Evolutionary conservation across 1,140 invertebrate genomes (phyloP), one percentile per base, ranked within the genome.

Genomic region (Xylocopa sonorina): DNA sequence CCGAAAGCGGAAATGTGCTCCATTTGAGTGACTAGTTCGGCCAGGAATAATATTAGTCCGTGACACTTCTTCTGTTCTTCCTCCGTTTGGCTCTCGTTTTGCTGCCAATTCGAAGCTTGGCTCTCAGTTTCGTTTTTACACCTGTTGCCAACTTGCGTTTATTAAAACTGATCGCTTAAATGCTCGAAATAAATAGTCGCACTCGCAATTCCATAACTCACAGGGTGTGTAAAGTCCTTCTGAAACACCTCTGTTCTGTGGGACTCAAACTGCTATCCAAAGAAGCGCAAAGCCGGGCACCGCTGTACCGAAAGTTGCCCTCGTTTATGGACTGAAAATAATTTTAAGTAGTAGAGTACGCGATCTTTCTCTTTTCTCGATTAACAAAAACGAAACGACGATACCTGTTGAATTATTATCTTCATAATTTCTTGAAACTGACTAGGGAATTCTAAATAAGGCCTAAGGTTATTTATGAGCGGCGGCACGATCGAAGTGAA

Each of bases 261-360:
- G 60, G 24, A 43, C 38, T 50, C 48, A 69, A n/a, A 16, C 16
- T 68, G 7, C 4, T 64, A n/a, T 95, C 94, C 41, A 95, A 93
- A 93, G 94, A 94, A 50, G 93, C 94, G 86, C 95, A 95, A 12
- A 95, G 90, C 12, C 95, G 92, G 29, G 95, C 95, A 50, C 95
- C 95, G 83, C 95, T 95, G 90, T 95, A 95, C 79, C 95, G 94
- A 88, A 95, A 95, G 87, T 95, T 95, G 6, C 94, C 91, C 89
- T 95, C 95, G n/a, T 85, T 92, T 80, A 95, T 94, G 43, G 94
- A 95, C 95, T 95, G 81, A 51, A 90, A 91, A 81, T 32, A 62
- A 29, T 46, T 27, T 53, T n/a, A n/a, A n/a, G 21, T 50, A 50
- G 16, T 57, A 78, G 43, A 67, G 48, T 62, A 68, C 67, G 32